These are phyloP conservation scores for Pithecia hirsuta DNA, from an alignment of 2,797 vertebrate species.

Conservation along the genomic window DNA sequence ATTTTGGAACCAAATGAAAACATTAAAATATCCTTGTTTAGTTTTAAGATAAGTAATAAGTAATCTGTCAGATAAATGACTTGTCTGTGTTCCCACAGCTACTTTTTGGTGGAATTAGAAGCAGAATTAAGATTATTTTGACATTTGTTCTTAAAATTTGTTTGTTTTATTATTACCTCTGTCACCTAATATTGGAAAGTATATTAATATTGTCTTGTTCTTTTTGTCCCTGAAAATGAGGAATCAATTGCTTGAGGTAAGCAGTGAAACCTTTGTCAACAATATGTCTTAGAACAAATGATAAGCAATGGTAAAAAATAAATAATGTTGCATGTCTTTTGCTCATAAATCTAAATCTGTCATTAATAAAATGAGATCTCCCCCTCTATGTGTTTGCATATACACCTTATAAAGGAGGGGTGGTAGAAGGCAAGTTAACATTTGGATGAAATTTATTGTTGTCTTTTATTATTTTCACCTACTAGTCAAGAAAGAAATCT, in stretches of 20 bases:
- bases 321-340: neutral
- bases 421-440: neutral
- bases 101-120: neutral
- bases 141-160: neutral
- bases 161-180: neutral
- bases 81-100: neutral
- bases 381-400: neutral
- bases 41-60: neutral
- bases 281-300: neutral
- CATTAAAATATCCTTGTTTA: neutral
- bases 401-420: neutral
- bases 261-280: neutral
- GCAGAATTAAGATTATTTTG: neutral
- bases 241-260: neutral
- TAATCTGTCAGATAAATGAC: neutral
- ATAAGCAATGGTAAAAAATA: neutral
- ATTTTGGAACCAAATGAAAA: neutral
- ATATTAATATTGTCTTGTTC: neutral
- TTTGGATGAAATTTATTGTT: neutral
- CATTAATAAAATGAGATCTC: neutral
- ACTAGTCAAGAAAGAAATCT: too few relatives aligned
- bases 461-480: slow-evolving; percentile 32
- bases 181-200: neutral
- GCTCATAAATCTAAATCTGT: neutral
- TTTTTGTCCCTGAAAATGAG: neutral